Conservation (phyloP, 2,797 vertebrate species). For the Crenuchus spilurus region DNA sequence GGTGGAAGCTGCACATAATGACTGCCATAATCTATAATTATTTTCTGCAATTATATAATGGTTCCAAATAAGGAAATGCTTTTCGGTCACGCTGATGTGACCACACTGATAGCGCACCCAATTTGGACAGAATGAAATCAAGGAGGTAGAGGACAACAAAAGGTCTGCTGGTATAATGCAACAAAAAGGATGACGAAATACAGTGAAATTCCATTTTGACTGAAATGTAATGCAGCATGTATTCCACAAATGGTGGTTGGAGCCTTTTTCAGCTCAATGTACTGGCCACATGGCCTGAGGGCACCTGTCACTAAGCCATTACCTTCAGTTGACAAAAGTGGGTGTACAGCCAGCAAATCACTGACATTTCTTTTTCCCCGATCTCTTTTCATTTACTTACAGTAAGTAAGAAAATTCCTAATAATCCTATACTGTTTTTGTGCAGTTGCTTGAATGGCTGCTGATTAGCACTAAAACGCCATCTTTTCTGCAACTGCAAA, state of each 20-base stretch:
- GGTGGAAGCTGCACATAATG: background rate
- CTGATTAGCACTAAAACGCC: constrained; percentile 20
- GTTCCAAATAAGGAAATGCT: constrained; percentile 21
- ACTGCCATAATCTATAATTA: constrained; percentile 8
- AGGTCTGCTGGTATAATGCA: constrained; percentile 50
- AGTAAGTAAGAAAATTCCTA: constrained; percentile 44
- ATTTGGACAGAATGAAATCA: constrained; percentile 44
- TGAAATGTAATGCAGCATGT: constrained; percentile 59
- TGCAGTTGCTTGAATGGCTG: background rate
- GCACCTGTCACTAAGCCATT: constrained; percentile 58
- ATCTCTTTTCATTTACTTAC: constrained; percentile 50
- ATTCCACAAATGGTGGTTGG: constrained; percentile 49
- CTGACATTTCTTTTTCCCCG: constrained; percentile 39
- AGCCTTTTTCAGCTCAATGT: constrained; percentile 47
- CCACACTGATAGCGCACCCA: constrained; percentile 34
- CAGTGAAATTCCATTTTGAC: constrained; percentile 58
- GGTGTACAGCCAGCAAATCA: constrained; percentile 55
- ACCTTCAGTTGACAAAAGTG: constrained; percentile 51
- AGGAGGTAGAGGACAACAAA: constrained; percentile 49
- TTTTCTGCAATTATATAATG: constrained; percentile 7
- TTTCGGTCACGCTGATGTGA: constrained; percentile 31
- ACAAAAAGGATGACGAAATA: constrained; percentile 59
- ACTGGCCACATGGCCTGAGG: constrained; percentile 54
- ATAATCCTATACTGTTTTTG: constrained; percentile 29
- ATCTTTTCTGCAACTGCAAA: constrained; percentile 7